Evolutionary conservation across 2,797 vertebrate genomes (phyloP).

Genomic region (Todus mexicanus): DNA sequence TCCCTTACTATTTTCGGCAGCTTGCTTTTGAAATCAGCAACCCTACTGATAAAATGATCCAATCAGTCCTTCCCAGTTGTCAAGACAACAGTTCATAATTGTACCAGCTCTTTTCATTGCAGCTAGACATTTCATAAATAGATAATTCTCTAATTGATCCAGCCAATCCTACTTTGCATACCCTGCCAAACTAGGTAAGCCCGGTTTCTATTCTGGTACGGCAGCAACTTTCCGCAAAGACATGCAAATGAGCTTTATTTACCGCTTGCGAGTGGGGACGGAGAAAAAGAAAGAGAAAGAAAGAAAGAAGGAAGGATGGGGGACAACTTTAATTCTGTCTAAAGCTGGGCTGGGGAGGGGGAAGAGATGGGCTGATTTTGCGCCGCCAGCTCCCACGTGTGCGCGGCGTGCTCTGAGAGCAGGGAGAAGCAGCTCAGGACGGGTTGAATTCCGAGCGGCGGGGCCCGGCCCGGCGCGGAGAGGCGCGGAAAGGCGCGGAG

Average conservation of each 20-base stretch:
- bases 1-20: conserved; percentile 69
- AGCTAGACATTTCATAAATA: conserved; percentile 80
- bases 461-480: not conserved
- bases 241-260: conserved; percentile 63
- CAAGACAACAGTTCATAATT: conserved; percentile 82
- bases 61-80: conserved; percentile 80
- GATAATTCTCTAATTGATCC: conserved; percentile 82
- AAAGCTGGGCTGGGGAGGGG: not conserved
- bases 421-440: not conserved
- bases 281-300: not conserved
- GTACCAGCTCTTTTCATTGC: conserved; percentile 75
- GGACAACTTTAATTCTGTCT: conserved; percentile 48
- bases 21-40: conserved; percentile 76
- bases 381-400: not conserved
- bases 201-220: conserved; percentile 23
- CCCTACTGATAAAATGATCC: conserved; percentile 77
- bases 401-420: not conserved
- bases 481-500: not conserved
- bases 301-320: not conserved
- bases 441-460: not conserved
- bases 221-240: conserved; percentile 69
- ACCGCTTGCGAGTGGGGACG: not conserved
- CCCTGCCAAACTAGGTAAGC: conserved; percentile 71
- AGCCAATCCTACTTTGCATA: conserved; percentile 73
- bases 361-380: not conserved